Evolutionary conservation across 2,888 invertebrate species (phyloP), one percentile per base, ranked within the genome.

Genomic region (Thymelicus sylvestris): DNA sequence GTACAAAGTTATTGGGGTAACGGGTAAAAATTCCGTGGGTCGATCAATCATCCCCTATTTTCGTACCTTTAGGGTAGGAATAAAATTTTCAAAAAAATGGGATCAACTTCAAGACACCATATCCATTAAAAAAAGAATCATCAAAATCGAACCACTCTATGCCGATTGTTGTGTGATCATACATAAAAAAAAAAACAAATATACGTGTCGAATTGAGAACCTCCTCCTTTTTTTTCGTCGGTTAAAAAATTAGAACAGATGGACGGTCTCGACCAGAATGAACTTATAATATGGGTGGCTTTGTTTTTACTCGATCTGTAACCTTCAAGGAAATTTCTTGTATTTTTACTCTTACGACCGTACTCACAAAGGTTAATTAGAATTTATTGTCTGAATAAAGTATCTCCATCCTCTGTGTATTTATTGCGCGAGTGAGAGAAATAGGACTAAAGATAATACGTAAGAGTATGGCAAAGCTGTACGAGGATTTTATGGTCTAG

Each of bases 291-390:
- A 52, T 52, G 50, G 50, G 10, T 44, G 50, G 7, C 50, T 52
- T 52, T 52, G 19, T 52, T 52, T 52, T 52, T 52, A 7, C 19
- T 52, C 44, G 10, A 44, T 44, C 12, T 8, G 10, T 12, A 15
- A 19, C 50, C 50, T 52, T 15, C 50, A 52, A 15, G 50, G 50
- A 52, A 52, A 52, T 52, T 52, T n/a, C 50, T 52, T 52, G 50
- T 52, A 52, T 52, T 52, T 52, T 52, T 52, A 52, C 19, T 52
- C 15, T 52, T 52, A 52, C 50, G 19, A 15, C 8, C 19, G 19
- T 19, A 7, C 50, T 52, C 50, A 52, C 19, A 19, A 52, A 52
- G 50, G 50, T 52, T 52, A 52, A 52, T 52, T 52, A 52, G 15
- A 52, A 52, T 52, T 52, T 52, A 52, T 52, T 15, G 50, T 12